Evolutionary conservation across 2,113 vertebrate species (phyloP).

Genomic region (Artemisiospiza belli): DNA sequence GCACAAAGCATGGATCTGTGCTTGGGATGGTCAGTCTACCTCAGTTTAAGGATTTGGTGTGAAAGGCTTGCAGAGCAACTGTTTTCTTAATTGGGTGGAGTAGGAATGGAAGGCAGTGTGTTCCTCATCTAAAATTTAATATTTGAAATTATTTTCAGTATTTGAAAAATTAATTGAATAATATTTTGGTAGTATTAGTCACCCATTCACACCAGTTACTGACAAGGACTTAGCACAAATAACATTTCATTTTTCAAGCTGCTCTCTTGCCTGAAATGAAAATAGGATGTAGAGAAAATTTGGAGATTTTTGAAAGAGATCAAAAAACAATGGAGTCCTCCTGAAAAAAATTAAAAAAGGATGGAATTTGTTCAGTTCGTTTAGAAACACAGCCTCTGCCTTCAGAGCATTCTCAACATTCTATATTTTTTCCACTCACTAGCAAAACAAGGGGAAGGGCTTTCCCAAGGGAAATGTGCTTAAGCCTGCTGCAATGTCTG

Average conservation of each 20-base stretch:
- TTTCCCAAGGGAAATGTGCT: slow-evolving; percentile 65
- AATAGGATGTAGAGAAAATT: background rate
- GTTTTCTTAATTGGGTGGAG: background rate
- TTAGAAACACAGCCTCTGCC: background rate
- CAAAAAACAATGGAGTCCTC: background rate
- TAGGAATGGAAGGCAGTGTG: fast-evolving
- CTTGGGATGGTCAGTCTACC: background rate
- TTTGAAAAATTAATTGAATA: background rate
- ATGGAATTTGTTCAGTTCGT: background rate
- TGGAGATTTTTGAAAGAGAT: background rate
- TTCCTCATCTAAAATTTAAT: background rate
- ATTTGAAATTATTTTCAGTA: background rate
- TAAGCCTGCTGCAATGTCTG: slow-evolving; percentile 40
- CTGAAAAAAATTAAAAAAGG: background rate
- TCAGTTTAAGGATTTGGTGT: background rate
- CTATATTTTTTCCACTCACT: background rate
- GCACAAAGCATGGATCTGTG: background rate
- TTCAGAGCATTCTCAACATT: slow-evolving; percentile 24
- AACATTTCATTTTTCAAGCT: background rate
- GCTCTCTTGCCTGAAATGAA: background rate
- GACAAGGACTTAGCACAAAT: background rate
- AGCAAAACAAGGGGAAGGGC: slow-evolving; percentile 45
- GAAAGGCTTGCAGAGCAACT: background rate
- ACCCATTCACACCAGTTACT: background rate
- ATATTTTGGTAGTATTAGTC: background rate